These are phyloP conservation scores for Selenia dentaria DNA, from an alignment of 2,888 invertebrate genomes.

Conservation along the genomic window DNA sequence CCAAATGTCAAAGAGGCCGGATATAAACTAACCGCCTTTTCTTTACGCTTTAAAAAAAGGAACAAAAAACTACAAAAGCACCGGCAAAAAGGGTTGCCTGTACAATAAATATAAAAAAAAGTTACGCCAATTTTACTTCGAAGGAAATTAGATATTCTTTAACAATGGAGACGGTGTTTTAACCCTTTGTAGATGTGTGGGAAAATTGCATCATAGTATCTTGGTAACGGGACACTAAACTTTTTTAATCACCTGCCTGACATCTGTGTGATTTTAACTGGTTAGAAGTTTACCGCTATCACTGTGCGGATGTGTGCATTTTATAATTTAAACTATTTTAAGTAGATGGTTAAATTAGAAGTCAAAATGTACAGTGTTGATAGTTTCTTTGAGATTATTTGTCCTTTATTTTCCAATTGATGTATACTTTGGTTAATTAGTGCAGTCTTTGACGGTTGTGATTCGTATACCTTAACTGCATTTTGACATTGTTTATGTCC, in stretches of 20 bases:
- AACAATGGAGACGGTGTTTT: slow-evolving; percentile 70
- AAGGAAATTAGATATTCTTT: slow-evolving; percentile 84
- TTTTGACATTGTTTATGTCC: no score
- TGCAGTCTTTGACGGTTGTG: no score
- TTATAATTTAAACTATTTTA: no score
- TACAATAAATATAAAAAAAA: slow-evolving; percentile 65
- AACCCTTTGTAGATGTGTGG: slow-evolving; percentile 76
- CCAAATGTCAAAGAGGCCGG: slow-evolving; percentile 75
- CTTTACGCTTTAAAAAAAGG: slow-evolving; percentile 74
- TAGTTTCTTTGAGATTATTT: no score
- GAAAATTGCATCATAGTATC: slow-evolving; percentile 63
- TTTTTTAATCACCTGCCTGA: slow-evolving; percentile 45
- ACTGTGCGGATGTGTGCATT: no score
- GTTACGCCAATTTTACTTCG: slow-evolving; percentile 83
- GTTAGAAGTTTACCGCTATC: slow-evolving; percentile 10
- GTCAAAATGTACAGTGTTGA: no score
- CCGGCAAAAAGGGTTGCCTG: slow-evolving; percentile 67
- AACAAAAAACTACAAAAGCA: slow-evolving; percentile 67
- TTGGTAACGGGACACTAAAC: slow-evolving; percentile 47
- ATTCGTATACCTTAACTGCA: no score
- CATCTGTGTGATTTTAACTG: slow-evolving; percentile 31
- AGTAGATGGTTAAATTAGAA: no score
- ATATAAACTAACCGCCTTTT: slow-evolving; percentile 85
- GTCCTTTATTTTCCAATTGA: no score
- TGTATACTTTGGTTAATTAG: no score